Conservation (phyloP, 2,113 vertebrate genomes). For the Ceyx margarethae region DNA sequence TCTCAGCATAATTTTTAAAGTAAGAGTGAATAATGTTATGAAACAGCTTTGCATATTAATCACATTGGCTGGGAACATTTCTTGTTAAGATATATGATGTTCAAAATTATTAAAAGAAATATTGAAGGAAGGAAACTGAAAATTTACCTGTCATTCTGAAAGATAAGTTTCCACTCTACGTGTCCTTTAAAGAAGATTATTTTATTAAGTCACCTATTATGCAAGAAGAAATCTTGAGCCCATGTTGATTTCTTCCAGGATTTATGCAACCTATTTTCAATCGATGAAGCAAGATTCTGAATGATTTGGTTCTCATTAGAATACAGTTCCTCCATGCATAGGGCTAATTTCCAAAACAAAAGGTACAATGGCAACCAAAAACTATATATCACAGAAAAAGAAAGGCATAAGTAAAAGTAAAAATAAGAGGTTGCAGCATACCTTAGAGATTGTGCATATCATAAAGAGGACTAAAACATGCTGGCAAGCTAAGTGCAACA, state of each 20-base stretch:
- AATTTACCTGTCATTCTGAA: slow-evolving; percentile 64
- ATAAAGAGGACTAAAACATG: neutral
- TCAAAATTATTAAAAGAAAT: slow-evolving; percentile 67
- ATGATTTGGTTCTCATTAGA: neutral
- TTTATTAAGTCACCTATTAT: slow-evolving; percentile 11
- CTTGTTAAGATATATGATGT: slow-evolving; percentile 58
- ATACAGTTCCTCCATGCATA: neutral
- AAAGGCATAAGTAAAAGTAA: neutral
- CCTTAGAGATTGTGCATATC: fast-evolving
- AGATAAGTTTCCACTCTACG: slow-evolving; percentile 47
- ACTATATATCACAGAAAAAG: neutral
- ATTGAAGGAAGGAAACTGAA: slow-evolving; percentile 61
- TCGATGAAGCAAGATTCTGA: neutral
- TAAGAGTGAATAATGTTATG: slow-evolving; percentile 62
- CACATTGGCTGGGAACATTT: slow-evolving; percentile 25
- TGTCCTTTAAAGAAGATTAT: slow-evolving; percentile 55
- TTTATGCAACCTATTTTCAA: slow-evolving; percentile 31
- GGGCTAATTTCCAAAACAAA: neutral
- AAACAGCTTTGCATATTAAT: slow-evolving; percentile 73
- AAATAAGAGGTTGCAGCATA: neutral
- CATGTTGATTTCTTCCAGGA: slow-evolving; percentile 33
- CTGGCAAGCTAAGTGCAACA: neutral
- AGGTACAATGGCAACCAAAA: neutral
- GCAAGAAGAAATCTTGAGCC: neutral
- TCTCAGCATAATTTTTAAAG: slow-evolving; percentile 68